Percentiles rank a stretch among this genome's conserved stretches.
These are phyloP conservation scores for Hyposoter dolosus DNA, from an alignment of 2,888 invertebrate genomes.

Conservation along the genomic window DNA sequence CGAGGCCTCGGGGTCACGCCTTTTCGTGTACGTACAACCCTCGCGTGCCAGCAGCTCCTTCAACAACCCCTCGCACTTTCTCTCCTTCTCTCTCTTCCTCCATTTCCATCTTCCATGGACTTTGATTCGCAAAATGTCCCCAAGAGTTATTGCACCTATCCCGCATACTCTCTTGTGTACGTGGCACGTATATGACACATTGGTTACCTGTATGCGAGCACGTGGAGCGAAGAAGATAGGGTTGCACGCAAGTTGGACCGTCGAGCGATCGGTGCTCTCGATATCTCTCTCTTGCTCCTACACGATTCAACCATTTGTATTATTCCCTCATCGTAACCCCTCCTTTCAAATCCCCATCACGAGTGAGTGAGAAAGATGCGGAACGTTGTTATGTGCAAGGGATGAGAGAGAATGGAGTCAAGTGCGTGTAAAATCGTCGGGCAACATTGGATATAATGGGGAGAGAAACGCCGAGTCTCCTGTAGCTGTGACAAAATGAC, in stretches of 20 bases:
- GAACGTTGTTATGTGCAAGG: conserved; percentile 69
- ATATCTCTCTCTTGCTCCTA: background rate
- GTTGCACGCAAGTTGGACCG: conserved; percentile 68
- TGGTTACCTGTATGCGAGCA: conserved; percentile 61
- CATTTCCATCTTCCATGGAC: conserved; percentile 21
- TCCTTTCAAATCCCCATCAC: conserved; percentile 27
- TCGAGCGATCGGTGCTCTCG: conserved; percentile 53
- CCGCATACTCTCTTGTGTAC: conserved; percentile 29
- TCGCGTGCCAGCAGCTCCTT: conserved; percentile 67
- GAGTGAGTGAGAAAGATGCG: conserved; percentile 31
- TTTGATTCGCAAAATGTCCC: conserved; percentile 60
- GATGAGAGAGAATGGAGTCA: conserved; percentile 85
- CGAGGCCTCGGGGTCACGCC: conserved; percentile 66
- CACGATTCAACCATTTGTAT: conserved; percentile 42
- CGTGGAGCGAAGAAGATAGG: conserved; percentile 66
- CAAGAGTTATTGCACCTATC: conserved; percentile 54
- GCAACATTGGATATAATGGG: conserved; percentile 81
- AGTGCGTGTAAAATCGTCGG: conserved; percentile 87
- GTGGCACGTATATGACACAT: conserved; percentile 36
- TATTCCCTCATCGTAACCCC: conserved; percentile 43
- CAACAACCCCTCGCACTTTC: conserved; percentile 52
- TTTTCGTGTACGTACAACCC: conserved; percentile 68
- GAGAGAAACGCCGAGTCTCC: conserved; percentile 69
- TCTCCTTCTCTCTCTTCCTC: conserved; percentile 23
- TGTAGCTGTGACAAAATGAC: conserved; percentile 43